Evolutionary conservation across 2,888 invertebrate genomes (phyloP).

Genomic region (Pammene aurita): DNA sequence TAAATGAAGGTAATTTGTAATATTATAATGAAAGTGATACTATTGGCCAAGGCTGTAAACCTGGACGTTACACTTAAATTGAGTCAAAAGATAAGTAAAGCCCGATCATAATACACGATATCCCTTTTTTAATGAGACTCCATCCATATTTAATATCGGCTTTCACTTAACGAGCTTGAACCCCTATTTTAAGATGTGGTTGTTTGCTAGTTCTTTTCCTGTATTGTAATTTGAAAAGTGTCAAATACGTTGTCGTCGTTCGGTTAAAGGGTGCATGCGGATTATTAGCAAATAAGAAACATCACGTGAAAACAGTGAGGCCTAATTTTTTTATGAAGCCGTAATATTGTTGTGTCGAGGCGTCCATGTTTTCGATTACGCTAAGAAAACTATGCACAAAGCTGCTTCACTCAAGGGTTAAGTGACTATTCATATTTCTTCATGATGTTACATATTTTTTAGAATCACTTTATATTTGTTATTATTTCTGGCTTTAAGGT

Average conservation of each 20-base stretch:
- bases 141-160: constrained; percentile 1
- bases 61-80: not conserved
- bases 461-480: too few relatives aligned
- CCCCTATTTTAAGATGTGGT: constrained; percentile 21
- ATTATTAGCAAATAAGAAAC: not conserved
- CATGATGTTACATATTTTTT: too few relatives aligned
- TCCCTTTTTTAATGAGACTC: not conserved
- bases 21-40: not conserved
- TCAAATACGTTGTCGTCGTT: constrained; percentile 14
- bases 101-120: not conserved
- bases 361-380: not conserved
- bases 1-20: not conserved
- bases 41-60: not conserved
- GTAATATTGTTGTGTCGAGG: not conserved
- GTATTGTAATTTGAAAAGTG: constrained; percentile 24
- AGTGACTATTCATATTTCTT: not conserved
- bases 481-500: not conserved
- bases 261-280: not conserved
- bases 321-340: not conserved
- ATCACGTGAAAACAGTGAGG: not conserved
- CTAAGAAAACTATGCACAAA: constrained; percentile 1
- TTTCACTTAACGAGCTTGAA: constrained; percentile 13
- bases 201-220: constrained; percentile 22
- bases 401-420: not conserved
- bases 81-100: not conserved